These are phyloP conservation scores for Dermochelys coriacea DNA, from an alignment of 2,797 vertebrate species.

Conservation along the genomic window DNA sequence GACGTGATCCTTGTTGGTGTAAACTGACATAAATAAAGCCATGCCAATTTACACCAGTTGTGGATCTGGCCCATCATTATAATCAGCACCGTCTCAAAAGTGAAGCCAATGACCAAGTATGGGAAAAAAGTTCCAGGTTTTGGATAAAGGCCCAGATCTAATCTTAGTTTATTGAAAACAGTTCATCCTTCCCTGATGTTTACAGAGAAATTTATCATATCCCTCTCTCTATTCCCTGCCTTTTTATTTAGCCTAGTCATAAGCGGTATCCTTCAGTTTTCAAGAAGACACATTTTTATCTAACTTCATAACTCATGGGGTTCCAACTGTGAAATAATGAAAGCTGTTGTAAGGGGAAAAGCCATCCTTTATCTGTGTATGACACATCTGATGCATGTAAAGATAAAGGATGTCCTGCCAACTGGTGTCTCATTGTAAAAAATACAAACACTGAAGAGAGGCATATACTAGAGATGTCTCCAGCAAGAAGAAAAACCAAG, in stretches of 20 bases:
- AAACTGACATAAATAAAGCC: neutral
- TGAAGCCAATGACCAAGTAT: neutral
- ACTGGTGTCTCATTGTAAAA: neutral
- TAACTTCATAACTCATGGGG: fast-evolving
- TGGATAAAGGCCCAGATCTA: neutral
- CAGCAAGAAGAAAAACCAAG: neutral
- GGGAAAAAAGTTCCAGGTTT: neutral
- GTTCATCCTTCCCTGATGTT: neutral
- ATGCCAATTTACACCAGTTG: neutral
- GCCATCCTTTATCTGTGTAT: neutral
- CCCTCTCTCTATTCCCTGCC: fast-evolving
- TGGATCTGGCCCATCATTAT: fast-evolving
- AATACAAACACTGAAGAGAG: neutral
- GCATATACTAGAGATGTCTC: neutral
- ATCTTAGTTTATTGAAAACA: neutral
- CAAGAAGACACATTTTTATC: neutral
- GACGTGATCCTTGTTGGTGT: neutral
- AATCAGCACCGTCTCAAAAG: neutral
- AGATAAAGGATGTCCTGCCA: neutral
- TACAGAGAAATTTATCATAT: neutral
- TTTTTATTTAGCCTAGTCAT: neutral
- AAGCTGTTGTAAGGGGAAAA: neutral
- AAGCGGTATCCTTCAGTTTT: fast-evolving
- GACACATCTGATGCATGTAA: neutral
- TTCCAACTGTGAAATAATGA: neutral